phyloP scores from a whole-genome alignment of 2,888 invertebrate genomes.

The Meghimatium bilineatum region DNA sequence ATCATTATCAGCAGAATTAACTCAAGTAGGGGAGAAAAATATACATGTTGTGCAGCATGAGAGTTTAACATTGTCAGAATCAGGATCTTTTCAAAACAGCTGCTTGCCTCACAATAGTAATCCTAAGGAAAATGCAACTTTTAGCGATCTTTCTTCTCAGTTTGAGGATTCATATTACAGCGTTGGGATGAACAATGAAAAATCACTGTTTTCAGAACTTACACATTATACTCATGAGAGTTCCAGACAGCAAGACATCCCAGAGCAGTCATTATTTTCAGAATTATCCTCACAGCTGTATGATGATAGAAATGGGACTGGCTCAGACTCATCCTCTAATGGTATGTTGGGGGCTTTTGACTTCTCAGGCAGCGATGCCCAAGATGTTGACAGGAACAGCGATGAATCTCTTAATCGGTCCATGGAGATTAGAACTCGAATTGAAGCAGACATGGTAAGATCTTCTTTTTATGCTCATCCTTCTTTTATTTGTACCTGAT shows the following conservation, averaged over 20 bases:
- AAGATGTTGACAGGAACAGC: slow-evolving; percentile 35
- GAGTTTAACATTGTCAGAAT: slow-evolving; percentile 2
- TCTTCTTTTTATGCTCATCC: background rate
- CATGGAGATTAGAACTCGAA: slow-evolving; percentile 36
- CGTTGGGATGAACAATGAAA: background rate
- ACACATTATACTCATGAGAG: slow-evolving; percentile 9
- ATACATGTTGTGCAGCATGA: background rate
- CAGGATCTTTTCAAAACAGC: background rate
- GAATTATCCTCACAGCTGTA: slow-evolving; percentile 38
- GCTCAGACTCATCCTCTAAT: slow-evolving; percentile 36
- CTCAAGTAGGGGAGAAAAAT: background rate
- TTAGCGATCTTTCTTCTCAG: background rate
- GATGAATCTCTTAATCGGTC: slow-evolving; percentile 34
- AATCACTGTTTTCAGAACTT: slow-evolving; percentile 31
- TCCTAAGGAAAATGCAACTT: background rate
- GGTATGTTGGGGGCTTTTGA: slow-evolving; percentile 44
- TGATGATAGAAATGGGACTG: slow-evolving; percentile 23
- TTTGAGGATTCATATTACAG: background rate
- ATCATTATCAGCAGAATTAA: background rate
- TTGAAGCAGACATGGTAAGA: slow-evolving; percentile 56
- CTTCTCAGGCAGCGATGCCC: slow-evolving; percentile 33
- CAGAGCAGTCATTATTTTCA: slow-evolving; percentile 42
- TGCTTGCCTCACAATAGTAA: slow-evolving; percentile 5
- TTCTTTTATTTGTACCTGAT: background rate
- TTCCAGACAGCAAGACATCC: background rate